A percentile compares a stretch with the other conserved stretches of the same genome.
These are phyloP conservation scores for Anoplolepis gracilipes DNA, from an alignment of 1,140 invertebrate species.

Conservation along the genomic window DNA sequence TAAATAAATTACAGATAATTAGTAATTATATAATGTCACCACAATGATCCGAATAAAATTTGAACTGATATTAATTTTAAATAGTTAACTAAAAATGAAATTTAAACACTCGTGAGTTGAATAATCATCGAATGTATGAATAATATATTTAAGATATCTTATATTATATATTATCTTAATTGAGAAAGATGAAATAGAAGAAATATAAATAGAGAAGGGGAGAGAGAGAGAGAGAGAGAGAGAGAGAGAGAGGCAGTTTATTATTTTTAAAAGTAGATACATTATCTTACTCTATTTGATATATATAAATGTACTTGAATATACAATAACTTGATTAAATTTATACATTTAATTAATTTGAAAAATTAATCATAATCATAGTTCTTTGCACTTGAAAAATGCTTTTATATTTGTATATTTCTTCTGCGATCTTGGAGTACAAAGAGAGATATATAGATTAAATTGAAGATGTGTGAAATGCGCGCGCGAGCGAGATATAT, in stretches of 20 bases:
- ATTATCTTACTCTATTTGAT: neutral
- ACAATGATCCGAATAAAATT: neutral
- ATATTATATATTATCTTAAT: neutral
- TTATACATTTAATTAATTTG: neutral
- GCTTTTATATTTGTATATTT: neutral
- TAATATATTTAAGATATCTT: neutral
- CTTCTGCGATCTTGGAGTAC: neutral
- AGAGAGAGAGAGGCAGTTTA: too few relatives aligned
- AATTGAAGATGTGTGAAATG: neutral
- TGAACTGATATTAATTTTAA: neutral
- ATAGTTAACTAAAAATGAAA: conserved; percentile 17
- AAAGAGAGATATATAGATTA: neutral
- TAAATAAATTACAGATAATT: conserved; percentile 38
- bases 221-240: too few relatives aligned
- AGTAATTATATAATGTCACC: neutral
- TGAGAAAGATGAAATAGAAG: neutral
- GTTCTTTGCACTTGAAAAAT: neutral
- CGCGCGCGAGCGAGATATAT: neutral
- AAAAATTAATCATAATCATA: neutral
- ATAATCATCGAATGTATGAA: neutral
- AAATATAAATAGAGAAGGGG: too few relatives aligned
- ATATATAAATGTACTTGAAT: neutral
- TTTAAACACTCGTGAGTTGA: neutral
- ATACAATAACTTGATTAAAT: neutral
- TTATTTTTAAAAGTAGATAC: neutral